phyloP scores from a whole-genome alignment of 2,113 vertebrate species.

The Ceyx margarethae region DNA sequence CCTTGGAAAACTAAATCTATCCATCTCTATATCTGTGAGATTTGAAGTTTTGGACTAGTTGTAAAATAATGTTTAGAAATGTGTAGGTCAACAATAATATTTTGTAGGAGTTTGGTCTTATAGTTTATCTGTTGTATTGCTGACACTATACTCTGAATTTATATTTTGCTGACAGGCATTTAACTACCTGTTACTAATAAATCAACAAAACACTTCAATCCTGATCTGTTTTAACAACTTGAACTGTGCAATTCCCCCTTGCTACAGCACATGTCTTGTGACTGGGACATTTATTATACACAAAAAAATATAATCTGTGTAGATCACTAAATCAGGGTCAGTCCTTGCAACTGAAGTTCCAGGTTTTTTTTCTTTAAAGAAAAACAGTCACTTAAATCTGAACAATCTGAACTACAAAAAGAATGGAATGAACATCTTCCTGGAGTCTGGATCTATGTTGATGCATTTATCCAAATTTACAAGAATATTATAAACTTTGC shows the following conservation, averaged over 20 bases:
- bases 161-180: not conserved
- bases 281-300: not conserved
- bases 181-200: not conserved
- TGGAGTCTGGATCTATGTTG: not conserved
- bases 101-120: not conserved
- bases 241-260: not conserved
- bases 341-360: not conserved
- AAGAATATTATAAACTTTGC: conserved; percentile 19
- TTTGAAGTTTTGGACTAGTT: not conserved
- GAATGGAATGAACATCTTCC: not conserved
- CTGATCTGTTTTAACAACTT: not conserved
- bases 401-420: not conserved
- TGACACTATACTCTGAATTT: not conserved
- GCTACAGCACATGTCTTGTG: not conserved
- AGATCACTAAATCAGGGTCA: not conserved
- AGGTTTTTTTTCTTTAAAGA: not conserved
- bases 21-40: fast-evolving
- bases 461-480: not conserved
- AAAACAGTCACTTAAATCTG: not conserved
- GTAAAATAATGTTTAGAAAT: not conserved
- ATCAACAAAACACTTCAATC: not conserved
- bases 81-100: not conserved
- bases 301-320: not conserved
- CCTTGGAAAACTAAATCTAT: not conserved
- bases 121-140: not conserved